These are phyloP conservation scores for Periphyllus acericola DNA, from an alignment of 2,888 invertebrate genomes.

Conservation along the genomic window DNA sequence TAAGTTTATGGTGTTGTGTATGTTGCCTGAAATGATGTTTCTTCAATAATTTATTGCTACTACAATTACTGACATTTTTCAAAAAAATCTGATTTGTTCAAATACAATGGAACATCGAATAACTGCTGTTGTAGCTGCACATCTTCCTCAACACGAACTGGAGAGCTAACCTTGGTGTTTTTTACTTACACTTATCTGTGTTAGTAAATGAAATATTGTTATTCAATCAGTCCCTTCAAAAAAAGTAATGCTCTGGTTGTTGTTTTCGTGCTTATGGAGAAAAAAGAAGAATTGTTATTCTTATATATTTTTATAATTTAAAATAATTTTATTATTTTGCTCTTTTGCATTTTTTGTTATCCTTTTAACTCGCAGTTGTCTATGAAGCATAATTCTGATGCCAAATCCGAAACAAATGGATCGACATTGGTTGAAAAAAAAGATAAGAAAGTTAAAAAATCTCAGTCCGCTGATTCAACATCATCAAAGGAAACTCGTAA, in stretches of 20 bases:
- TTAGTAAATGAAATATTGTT: slow-evolving; percentile 60
- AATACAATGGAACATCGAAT: slow-evolving; percentile 45
- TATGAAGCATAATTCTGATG: slow-evolving; percentile 42
- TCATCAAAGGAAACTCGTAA: slow-evolving; percentile 83
- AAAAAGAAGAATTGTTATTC: slow-evolving; percentile 44
- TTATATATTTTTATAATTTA: slow-evolving; percentile 23
- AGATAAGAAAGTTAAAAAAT: slow-evolving; percentile 69
- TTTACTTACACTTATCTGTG: slow-evolving; percentile 46
- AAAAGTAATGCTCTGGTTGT: slow-evolving; percentile 41
- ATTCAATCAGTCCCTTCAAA: slow-evolving; percentile 34
- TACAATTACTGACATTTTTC: slow-evolving; percentile 57
- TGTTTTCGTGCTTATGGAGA: slow-evolving; percentile 51
- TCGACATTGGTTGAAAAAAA: slow-evolving; percentile 71
- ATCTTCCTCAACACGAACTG: slow-evolving; percentile 39
- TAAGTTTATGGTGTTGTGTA: slow-evolving; percentile 44
- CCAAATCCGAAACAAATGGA: slow-evolving; percentile 67
- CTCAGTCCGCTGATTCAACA: slow-evolving; percentile 69
- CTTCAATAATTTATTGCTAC: slow-evolving; percentile 61
- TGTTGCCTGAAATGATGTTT: slow-evolving; percentile 56
- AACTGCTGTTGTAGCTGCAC: slow-evolving; percentile 60
- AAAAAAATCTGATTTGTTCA: slow-evolving; percentile 57
- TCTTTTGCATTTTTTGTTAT: slow-evolving; percentile 49
- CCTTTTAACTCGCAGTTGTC: slow-evolving; percentile 48
- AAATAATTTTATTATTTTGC: slow-evolving; percentile 24
- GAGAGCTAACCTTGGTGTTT: slow-evolving; percentile 48